phyloP scores from a whole-genome alignment of 2,888 invertebrate genomes.

The Hirtodrosophila histrioides region DNA sequence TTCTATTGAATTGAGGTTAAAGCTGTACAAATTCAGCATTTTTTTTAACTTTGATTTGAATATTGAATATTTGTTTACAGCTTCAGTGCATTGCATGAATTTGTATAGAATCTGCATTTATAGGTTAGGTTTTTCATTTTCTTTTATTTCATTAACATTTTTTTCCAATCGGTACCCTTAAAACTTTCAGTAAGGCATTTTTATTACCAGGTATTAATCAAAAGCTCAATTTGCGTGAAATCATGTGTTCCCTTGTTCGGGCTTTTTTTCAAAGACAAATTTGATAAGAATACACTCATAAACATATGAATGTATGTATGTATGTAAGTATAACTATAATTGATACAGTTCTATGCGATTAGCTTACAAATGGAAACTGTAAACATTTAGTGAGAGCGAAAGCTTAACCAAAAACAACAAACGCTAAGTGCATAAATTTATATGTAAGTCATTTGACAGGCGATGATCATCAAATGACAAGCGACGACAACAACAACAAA shows the following conservation, averaged over 20 bases:
- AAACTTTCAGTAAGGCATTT: too few relatives aligned
- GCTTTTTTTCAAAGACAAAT: conserved; percentile 13
- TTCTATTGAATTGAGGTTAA: too few relatives aligned
- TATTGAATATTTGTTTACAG: neutral
- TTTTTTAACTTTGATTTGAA: neutral
- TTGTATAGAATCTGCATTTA: too few relatives aligned
- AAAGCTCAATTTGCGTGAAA: neutral
- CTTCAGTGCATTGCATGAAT: too few relatives aligned
- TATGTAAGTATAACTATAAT: conserved; percentile 18
- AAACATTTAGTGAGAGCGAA: conserved; percentile 18
- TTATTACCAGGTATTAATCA: too few relatives aligned
- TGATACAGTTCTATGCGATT: conserved; percentile 21
- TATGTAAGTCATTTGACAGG: conserved; percentile 33
- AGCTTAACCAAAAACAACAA: conserved; percentile 38
- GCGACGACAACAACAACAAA: conserved; percentile 18
- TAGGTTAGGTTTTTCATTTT: too few relatives aligned
- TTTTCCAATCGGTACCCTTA: too few relatives aligned
- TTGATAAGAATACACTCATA: conserved; percentile 30
- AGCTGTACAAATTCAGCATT: too few relatives aligned
- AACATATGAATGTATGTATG: conserved; percentile 1
- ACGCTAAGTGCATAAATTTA: conserved; percentile 13
- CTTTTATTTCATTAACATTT: too few relatives aligned
- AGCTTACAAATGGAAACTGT: conserved; percentile 34
- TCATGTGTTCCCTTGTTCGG: neutral
- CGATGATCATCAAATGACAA: conserved; percentile 44